Evolutionary conservation across 2,113 vertebrate species (phyloP).

Genomic region (Entelurus aequoreus): DNA sequence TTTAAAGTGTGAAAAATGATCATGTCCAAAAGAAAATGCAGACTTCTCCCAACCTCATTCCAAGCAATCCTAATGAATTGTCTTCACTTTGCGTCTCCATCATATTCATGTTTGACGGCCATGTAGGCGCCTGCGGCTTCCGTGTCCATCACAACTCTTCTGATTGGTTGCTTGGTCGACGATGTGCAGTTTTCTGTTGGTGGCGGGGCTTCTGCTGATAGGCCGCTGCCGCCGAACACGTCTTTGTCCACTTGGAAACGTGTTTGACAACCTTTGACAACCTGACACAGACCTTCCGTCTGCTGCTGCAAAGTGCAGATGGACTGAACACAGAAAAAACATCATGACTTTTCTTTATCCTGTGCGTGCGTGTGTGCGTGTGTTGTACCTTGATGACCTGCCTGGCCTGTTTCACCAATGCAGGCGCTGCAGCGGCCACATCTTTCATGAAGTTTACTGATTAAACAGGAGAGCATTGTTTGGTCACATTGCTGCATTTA

Average conservation of each 20-base stretch:
- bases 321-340: conserved; percentile 58
- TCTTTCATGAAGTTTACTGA: conserved; percentile 62
- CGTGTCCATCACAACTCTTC: conserved; percentile 41
- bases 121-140: conserved; percentile 17
- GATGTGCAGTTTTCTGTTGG: background rate
- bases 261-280: conserved; percentile 67
- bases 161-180: conserved; percentile 36
- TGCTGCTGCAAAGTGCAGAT: conserved; percentile 76
- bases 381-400: conserved; percentile 80
- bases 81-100: too few relatives aligned
- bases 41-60: too few relatives aligned
- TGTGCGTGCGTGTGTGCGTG: background rate
- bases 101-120: too few relatives aligned
- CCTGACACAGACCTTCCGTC: conserved; percentile 79
- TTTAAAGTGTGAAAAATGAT: too few relatives aligned
- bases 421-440: conserved; percentile 69
- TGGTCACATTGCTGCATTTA: background rate
- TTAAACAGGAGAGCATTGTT: background rate
- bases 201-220: background rate
- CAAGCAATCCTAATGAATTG: too few relatives aligned
- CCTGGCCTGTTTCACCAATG: conserved; percentile 67
- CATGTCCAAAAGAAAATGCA: too few relatives aligned
- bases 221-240: conserved; percentile 39
- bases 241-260: conserved; percentile 70
- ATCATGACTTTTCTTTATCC: background rate